Evolutionary conservation across 2,797 vertebrate genomes (phyloP).

Genomic region (Dallia pectoralis): DNA sequence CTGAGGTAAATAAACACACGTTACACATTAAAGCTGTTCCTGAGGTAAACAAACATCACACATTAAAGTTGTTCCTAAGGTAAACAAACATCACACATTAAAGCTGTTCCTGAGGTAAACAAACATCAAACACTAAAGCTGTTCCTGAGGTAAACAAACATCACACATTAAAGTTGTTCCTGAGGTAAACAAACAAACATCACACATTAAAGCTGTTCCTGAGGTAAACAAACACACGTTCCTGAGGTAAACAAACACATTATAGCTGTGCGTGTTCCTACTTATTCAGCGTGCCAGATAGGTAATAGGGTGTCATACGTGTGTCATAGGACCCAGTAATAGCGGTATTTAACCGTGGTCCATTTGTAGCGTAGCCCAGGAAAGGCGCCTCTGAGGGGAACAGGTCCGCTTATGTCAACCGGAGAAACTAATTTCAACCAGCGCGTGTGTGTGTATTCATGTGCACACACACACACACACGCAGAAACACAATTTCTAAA

Average conservation of each 20-base stretch:
- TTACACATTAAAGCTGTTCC: neutral
- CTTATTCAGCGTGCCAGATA: neutral
- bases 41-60: constrained; percentile 1
- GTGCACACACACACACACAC: neutral
- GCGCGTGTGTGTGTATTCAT: neutral
- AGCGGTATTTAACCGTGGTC: neutral
- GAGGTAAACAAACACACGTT: neutral
- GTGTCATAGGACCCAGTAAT: neutral
- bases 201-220: neutral
- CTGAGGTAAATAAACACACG: no score
- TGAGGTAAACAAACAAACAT: no score
- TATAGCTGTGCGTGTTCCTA: neutral
- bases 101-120: neutral
- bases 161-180: no score
- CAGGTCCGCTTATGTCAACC: no score
- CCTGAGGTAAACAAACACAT: neutral
- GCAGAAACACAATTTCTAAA: constrained; percentile 10
- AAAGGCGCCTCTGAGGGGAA: neutral
- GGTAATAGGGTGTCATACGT: neutral
- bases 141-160: no score
- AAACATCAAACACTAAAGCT: neutral
- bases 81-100: neutral
- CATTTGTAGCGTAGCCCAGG: neutral
- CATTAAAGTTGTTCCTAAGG: no score
- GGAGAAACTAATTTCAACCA: no score